Evolutionary conservation across 2,888 invertebrate species (phyloP).

Genomic region (Artemia sp.): DNA sequence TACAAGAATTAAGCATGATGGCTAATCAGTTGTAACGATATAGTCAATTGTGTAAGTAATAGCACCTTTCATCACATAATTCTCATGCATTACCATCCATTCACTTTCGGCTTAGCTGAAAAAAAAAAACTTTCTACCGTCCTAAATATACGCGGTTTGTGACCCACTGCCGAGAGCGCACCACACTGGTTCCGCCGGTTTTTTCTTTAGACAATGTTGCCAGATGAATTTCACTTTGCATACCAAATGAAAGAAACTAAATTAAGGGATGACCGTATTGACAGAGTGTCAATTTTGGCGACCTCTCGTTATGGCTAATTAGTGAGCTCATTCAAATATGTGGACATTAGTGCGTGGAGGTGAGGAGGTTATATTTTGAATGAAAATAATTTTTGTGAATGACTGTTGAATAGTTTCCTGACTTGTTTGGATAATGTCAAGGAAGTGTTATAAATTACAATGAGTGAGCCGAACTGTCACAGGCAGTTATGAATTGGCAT

Average conservation of each 20-base stretch:
- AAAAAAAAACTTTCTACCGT: neutral
- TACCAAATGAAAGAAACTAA: neutral
- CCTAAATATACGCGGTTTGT: conserved; percentile 1
- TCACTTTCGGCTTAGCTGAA: neutral
- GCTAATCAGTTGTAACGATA: too few relatives aligned
- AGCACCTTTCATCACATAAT: neutral
- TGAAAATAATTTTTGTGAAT: too few relatives aligned
- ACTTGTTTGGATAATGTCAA: too few relatives aligned
- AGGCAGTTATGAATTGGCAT: too few relatives aligned
- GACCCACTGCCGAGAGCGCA: conserved; percentile 13
- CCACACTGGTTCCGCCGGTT: conserved; percentile 15
- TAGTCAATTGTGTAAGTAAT: neutral
- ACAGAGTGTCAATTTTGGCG: neutral
- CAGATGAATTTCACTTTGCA: neutral
- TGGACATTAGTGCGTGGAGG: too few relatives aligned
- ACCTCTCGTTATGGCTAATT: neutral
- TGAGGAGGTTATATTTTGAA: too few relatives aligned
- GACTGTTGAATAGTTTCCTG: too few relatives aligned
- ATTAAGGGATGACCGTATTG: neutral
- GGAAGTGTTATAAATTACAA: too few relatives aligned
- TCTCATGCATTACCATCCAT: neutral
- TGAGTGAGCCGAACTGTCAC: too few relatives aligned
- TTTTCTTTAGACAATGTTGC: neutral
- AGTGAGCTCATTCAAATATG: neutral
- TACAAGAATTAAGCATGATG: too few relatives aligned